Evolutionary conservation across 2,113 vertebrate species (phyloP).

Genomic region (Origma solitaria): DNA sequence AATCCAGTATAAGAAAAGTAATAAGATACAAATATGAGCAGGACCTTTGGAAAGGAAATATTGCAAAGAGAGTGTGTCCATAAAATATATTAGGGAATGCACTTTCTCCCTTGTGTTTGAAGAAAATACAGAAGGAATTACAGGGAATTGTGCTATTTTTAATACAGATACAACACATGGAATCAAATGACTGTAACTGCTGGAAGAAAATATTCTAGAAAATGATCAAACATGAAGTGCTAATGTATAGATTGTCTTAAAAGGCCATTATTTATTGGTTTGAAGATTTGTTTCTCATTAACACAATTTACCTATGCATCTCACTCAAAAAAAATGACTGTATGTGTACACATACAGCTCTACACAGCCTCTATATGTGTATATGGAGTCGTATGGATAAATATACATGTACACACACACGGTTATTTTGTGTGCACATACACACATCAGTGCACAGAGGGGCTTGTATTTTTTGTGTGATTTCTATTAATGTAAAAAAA

Average conservation of each 20-base stretch:
- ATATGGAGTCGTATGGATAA: fast-evolving
- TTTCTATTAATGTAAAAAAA: neutral
- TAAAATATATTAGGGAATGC: slow-evolving; percentile 74
- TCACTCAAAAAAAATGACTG: neutral
- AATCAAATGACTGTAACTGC: slow-evolving; percentile 25
- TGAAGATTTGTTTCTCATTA: neutral
- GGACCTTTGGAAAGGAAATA: slow-evolving; percentile 83
- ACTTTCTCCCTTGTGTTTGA: slow-evolving; percentile 55
- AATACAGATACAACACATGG: slow-evolving; percentile 42
- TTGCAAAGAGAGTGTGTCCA: slow-evolving; percentile 67
- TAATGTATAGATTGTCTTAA: neutral
- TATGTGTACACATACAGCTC: neutral
- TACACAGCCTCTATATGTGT: neutral
- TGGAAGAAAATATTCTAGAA: neutral
- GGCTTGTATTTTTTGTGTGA: neutral
- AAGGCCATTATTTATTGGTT: neutral
- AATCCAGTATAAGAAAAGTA: slow-evolving; percentile 92
- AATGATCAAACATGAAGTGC: neutral
- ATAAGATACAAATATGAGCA: slow-evolving; percentile 89
- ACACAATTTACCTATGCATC: neutral
- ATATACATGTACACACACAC: neutral
- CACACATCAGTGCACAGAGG: no score
- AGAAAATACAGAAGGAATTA: slow-evolving; percentile 64
- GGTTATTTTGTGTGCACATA: neutral
- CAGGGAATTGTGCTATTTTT: slow-evolving; percentile 49